Evolutionary conservation across 2,113 vertebrate genomes (phyloP).

Genomic region (Larimichthys crocea): DNA sequence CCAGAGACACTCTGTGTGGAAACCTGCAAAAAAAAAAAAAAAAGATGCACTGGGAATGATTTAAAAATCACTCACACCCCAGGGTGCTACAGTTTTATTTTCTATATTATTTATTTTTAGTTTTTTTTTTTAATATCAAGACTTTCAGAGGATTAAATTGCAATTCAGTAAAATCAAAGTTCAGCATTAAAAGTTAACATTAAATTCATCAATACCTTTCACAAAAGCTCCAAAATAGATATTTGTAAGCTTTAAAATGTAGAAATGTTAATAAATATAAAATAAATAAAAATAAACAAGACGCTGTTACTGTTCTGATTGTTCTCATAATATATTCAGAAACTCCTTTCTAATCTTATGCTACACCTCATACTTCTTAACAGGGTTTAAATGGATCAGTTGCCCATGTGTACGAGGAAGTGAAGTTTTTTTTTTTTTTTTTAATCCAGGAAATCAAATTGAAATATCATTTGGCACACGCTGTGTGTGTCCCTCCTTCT

Average conservation of each 20-base stretch:
- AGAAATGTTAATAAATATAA: too few relatives aligned
- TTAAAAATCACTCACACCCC: too few relatives aligned
- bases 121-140: too few relatives aligned
- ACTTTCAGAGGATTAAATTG: neutral
- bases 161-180: neutral
- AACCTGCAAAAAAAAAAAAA: too few relatives aligned
- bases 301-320: neutral
- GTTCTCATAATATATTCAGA: conserved; percentile 13
- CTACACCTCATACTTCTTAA: neutral
- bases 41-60: too few relatives aligned
- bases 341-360: neutral
- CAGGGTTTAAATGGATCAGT: conserved; percentile 12
- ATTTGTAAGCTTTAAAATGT: neutral
- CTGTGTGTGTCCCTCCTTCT: conserved; percentile 28
- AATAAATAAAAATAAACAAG: too few relatives aligned
- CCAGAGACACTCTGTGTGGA: too few relatives aligned
- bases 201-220: neutral
- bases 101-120: too few relatives aligned
- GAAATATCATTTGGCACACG: conserved; percentile 44
- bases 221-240: neutral
- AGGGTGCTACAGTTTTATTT: too few relatives aligned
- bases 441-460: conserved; percentile 43
- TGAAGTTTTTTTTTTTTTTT: conserved; percentile 15
- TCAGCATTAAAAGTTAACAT: too few relatives aligned
- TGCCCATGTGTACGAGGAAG: neutral